Conservation (phyloP, 2,888 invertebrate species). For the Muscina levida region DNA sequence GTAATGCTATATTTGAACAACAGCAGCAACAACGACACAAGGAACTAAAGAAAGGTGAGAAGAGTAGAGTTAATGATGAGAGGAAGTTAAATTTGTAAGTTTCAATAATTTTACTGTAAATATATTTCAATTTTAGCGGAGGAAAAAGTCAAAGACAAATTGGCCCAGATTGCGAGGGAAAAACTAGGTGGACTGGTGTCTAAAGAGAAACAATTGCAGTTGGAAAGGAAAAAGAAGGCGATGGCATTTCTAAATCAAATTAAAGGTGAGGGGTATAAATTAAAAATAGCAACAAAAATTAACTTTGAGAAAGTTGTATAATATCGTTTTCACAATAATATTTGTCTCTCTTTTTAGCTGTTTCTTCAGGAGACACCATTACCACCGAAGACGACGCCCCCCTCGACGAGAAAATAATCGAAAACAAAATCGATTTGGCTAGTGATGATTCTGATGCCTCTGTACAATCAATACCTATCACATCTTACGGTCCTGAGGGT, state of each 20-base stretch:
- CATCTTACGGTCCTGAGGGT: conserved; percentile 76
- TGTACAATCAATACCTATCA: conserved; percentile 79
- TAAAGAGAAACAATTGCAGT: conserved; percentile 83
- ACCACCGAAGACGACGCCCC: conserved; percentile 55
- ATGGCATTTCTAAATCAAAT: conserved; percentile 86
- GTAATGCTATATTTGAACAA: conserved; percentile 69
- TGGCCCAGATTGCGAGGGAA: conserved; percentile 82
- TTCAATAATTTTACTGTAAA: conserved; percentile 1
- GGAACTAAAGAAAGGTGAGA: conserved; percentile 71
- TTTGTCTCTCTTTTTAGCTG: conserved; percentile 37
- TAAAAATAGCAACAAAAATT: background rate
- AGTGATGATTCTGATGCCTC: conserved; percentile 75
- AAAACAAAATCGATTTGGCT: conserved; percentile 51
- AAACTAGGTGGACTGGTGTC: conserved; percentile 82
- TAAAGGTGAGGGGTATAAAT: conserved; percentile 73
- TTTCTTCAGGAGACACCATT: conserved; percentile 35
- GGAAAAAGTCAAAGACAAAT: conserved; percentile 83
- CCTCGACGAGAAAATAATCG: conserved; percentile 62
- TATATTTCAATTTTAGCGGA: conserved; percentile 78
- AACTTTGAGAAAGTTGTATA: too few species aligned
- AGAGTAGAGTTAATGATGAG: background rate
- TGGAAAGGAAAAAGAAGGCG: conserved; percentile 89
- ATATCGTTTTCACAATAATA: background rate
- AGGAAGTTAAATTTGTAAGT: background rate
- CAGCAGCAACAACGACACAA: conserved; percentile 70